Evolutionary conservation across 2,888 invertebrate genomes (phyloP).

Genomic region (Eugnorisma glareosa): DNA sequence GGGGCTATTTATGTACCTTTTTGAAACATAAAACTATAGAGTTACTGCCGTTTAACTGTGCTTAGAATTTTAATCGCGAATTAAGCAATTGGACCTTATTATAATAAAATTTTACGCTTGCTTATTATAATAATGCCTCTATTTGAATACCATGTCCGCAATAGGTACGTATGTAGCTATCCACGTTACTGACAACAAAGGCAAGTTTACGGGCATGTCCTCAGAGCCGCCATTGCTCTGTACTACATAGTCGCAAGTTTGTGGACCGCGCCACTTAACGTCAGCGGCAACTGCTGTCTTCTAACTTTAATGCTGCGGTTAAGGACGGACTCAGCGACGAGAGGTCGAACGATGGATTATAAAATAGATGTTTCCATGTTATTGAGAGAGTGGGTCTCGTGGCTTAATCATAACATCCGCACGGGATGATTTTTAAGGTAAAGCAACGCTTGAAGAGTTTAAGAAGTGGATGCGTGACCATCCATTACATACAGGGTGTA

Average conservation of each 20-base stretch:
- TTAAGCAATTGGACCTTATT: neutral
- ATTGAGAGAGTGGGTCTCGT: neutral
- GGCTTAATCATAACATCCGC: neutral
- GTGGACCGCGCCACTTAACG: constrained; percentile 53
- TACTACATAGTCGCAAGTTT: constrained; percentile 54
- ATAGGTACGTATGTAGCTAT: constrained; percentile 15
- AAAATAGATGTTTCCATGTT: constrained; percentile 19
- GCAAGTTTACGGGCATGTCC: constrained; percentile 37
- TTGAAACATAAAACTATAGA: constrained; percentile 34
- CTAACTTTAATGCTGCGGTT: constrained; percentile 54
- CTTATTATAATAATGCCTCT: neutral
- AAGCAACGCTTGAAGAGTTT: neutral
- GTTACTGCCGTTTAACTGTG: constrained; percentile 23
- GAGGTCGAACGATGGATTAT: constrained; percentile 19
- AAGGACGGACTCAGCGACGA: constrained; percentile 11
- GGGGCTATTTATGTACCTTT: constrained; percentile 32
- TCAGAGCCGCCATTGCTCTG: constrained; percentile 36
- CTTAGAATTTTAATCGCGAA: constrained; percentile 33
- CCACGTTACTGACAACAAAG: constrained; percentile 29
- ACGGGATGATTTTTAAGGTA: neutral
- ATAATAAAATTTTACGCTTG: constrained; percentile 1
- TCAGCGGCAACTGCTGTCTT: constrained; percentile 56
- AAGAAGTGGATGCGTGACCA: neutral
- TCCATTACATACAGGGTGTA: neutral
- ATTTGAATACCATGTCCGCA: neutral